Evolutionary conservation across 2,888 invertebrate species (phyloP).

Genomic region (Harpagoxenus sublaevis): DNA sequence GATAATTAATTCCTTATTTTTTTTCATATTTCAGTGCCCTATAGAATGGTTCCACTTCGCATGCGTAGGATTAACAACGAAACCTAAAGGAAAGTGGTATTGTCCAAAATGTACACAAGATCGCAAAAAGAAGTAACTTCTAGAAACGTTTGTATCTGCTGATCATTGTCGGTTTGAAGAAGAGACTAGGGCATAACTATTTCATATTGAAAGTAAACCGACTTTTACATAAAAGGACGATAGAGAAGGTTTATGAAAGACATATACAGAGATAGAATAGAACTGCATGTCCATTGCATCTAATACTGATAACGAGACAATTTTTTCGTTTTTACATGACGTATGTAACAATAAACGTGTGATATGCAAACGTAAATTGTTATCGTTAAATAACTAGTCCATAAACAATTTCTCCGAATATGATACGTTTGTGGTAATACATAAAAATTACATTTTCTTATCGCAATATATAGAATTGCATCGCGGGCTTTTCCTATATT

Average conservation of each 20-base stretch:
- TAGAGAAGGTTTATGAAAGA: conserved; percentile 59
- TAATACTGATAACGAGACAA: conserved; percentile 50
- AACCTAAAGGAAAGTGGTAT: conserved; percentile 97
- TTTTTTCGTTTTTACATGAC: not conserved
- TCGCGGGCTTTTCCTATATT: not conserved
- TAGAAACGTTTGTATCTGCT: not conserved
- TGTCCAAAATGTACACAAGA: conserved; percentile 90
- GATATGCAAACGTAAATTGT: not conserved
- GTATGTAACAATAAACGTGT: not conserved
- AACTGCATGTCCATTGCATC: conserved; percentile 75
- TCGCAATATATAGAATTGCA: not conserved
- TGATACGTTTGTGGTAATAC: not conserved
- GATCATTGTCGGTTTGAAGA: conserved; percentile 14
- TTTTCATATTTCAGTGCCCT: conserved; percentile 88
- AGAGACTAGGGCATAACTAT: conserved; percentile 61
- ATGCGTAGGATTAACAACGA: conserved; percentile 95
- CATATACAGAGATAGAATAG: conserved; percentile 5
- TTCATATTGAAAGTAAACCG: conserved; percentile 72
- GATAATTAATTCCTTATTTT: conserved; percentile 7
- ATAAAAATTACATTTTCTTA: no score
- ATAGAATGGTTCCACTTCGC: conserved; percentile 99
- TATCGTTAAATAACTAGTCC: not conserved
- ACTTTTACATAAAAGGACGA: conserved; percentile 62
- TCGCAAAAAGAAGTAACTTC: conserved; percentile 86
- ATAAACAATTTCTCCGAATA: not conserved